Percentiles rank a stretch among this genome's conserved stretches.
phyloP scores from a whole-genome alignment of 1,140 invertebrate species.

The Apis laboriosa region DNA sequence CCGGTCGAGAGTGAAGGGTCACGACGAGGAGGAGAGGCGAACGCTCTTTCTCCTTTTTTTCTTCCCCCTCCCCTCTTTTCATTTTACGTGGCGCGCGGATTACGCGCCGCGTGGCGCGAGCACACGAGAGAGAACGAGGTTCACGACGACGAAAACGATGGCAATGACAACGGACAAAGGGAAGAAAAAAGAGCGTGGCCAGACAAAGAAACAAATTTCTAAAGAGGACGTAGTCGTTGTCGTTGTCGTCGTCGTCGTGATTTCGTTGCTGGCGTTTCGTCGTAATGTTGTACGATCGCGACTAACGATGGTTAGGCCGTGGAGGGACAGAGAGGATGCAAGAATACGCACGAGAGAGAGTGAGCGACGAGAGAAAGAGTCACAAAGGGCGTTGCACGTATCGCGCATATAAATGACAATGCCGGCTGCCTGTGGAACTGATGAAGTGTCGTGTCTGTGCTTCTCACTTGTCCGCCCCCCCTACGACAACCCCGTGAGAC shows the following conservation, averaged over 20 bases:
- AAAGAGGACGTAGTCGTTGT: conserved; percentile 66
- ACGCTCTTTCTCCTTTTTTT: conserved; percentile 13
- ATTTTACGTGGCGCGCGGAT: conserved; percentile 1
- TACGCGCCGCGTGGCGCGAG: conserved; percentile 9
- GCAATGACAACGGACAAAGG: conserved; percentile 52
- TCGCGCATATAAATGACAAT: conserved; percentile 75
- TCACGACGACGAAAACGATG: conserved; percentile 37
- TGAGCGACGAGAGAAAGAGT: conserved; percentile 35
- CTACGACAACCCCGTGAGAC: conserved; percentile 31
- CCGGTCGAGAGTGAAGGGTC: conserved; percentile 30
- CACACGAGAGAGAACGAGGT: not conserved
- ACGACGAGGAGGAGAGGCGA: not conserved
- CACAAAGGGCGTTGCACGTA: conserved; percentile 66
- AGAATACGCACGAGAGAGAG: conserved; percentile 53
- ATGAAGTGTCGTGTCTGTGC: conserved; percentile 72
- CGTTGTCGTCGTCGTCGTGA: not conserved
- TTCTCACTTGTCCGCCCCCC: conserved; percentile 35
- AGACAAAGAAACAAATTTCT: conserved; percentile 74
- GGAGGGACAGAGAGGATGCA: conserved; percentile 33
- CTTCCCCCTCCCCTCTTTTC: no score
- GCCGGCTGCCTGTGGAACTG: conserved; percentile 69
- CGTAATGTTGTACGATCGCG: conserved; percentile 64
- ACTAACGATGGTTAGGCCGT: conserved; percentile 58
- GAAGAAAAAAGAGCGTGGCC: conserved; percentile 32
- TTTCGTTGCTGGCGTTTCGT: conserved; percentile 9